Evolutionary conservation across 2,797 vertebrate genomes (phyloP).

Genomic region (Potorous gilbertii): DNA sequence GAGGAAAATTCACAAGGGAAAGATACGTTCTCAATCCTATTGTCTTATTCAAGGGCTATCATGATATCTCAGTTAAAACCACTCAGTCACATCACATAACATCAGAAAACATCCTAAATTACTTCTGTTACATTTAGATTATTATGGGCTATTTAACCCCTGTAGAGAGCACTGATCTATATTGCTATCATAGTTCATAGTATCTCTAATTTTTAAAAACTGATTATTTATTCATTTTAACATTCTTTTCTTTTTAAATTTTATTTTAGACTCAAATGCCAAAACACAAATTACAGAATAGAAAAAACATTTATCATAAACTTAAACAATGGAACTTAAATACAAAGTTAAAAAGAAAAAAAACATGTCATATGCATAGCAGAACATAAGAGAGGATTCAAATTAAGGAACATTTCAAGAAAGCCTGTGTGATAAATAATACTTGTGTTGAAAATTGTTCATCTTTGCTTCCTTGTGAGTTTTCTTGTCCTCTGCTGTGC

Average conservation of each 20-base stretch:
- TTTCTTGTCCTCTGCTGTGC: no score
- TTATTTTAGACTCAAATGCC: not conserved
- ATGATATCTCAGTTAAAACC: not conserved
- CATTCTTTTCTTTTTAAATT: not conserved
- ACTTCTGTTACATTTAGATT: not conserved
- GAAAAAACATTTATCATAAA: no score
- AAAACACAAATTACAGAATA: no score
- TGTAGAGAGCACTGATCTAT: not conserved
- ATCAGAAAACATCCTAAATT: not conserved
- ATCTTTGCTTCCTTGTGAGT: no score
- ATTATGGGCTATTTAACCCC: not conserved
- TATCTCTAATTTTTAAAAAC: not conserved
- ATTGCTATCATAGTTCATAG: not conserved
- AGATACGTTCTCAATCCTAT: not conserved
- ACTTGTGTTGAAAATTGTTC: no score
- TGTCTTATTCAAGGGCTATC: not conserved
- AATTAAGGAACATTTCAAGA: no score
- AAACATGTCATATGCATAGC: no score
- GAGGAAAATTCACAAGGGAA: slow-evolving; percentile 55
- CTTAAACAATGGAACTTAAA: no score
- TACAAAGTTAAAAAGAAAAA: no score
- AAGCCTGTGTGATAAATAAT: no score
- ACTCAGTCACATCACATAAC: not conserved
- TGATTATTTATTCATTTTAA: not conserved
- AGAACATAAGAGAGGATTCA: no score